Percentiles rank a stretch among this genome's conserved stretches.
Evolutionary conservation across 1,140 invertebrate genomes (phyloP).

Genomic region (Tetraneura akinire): DNA sequence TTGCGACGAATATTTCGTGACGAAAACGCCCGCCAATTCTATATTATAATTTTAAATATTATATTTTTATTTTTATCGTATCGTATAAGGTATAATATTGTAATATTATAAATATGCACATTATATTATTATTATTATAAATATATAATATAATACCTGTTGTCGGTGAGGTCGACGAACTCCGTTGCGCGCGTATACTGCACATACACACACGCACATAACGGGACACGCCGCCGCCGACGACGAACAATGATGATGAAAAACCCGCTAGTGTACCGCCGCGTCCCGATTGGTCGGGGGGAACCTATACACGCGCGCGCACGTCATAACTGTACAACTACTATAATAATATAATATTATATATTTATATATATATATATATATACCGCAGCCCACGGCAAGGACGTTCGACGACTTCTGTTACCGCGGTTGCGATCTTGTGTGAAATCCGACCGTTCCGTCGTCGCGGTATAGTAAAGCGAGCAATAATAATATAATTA

Average conservation of each 20-base stretch:
- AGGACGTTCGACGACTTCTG: constrained; percentile 39
- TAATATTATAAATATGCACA: background rate
- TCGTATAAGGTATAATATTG: background rate
- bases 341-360: background rate
- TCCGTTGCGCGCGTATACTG: background rate
- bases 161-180: constrained; percentile 23
- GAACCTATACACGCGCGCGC: background rate
- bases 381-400: constrained; percentile 6
- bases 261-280: constrained; percentile 25
- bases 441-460: background rate
- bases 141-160: background rate
- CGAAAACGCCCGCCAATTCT: too few species aligned
- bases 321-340: background rate
- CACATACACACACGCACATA: background rate
- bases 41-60: too few species aligned
- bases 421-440: background rate
- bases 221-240: constrained; percentile 35
- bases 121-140: background rate
- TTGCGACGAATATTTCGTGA: too few species aligned
- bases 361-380: too few species aligned
- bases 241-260: constrained; percentile 19
- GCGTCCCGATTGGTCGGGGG: too few species aligned
- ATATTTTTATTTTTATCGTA: background rate
- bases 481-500: too few species aligned
- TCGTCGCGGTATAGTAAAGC: too few species aligned